Conservation (phyloP, 2,113 vertebrate genomes). For the Microtus oregoni region DNA sequence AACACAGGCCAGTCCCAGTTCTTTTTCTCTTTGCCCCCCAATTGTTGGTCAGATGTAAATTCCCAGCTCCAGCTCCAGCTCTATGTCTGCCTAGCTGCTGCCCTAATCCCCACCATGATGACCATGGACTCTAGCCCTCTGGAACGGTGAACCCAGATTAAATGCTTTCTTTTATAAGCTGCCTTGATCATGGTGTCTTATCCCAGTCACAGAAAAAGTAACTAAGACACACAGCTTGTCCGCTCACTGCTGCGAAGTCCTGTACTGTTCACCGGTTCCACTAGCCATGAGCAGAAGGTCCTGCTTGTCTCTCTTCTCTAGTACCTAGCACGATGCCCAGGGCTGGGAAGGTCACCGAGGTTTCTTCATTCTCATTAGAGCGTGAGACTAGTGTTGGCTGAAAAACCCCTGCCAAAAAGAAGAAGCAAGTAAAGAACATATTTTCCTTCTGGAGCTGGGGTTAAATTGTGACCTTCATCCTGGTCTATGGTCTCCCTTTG, state of each 20-base stretch:
- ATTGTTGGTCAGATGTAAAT: background rate
- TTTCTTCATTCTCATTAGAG: background rate
- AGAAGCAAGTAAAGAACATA: background rate
- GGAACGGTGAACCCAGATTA: too few species aligned
- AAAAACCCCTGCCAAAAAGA: background rate
- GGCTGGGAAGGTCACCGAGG: background rate
- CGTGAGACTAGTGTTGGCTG: background rate
- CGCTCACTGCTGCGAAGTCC: background rate
- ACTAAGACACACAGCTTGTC: background rate
- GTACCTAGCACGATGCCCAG: too few species aligned
- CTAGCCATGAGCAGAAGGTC: background rate
- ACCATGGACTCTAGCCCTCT: too few species aligned
- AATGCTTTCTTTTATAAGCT: background rate
- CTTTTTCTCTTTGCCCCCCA: background rate
- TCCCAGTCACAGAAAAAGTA: background rate
- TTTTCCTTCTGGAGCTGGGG: conserved; percentile 51
- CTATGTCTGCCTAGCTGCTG: background rate
- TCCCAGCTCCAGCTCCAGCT: background rate
- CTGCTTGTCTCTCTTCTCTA: background rate
- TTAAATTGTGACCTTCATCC: conserved; percentile 67
- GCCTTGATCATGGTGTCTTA: background rate
- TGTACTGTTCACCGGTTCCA: background rate
- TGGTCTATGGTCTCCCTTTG: conserved; percentile 53
- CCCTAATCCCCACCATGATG: background rate
- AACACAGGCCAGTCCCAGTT: background rate